phyloP scores from a whole-genome alignment of 2,113 vertebrate species.

The Fukomys damarensis region DNA sequence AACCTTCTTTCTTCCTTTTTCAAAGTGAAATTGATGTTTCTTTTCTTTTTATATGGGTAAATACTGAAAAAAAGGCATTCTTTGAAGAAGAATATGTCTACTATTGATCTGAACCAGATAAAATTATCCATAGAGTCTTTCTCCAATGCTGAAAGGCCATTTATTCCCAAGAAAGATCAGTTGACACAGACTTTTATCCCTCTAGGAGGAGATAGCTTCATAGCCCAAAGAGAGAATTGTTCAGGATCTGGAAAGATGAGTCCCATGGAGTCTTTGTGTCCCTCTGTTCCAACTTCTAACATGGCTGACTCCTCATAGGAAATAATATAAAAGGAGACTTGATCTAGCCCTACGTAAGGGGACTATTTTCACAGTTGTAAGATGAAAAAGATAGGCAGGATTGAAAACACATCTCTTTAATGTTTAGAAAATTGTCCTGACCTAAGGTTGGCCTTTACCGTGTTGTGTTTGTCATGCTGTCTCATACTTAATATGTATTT shows the following conservation, averaged over 20 bases:
- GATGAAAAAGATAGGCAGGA: neutral
- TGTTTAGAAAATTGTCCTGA: slow-evolving; percentile 17
- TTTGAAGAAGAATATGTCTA: slow-evolving; percentile 52
- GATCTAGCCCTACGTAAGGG: neutral
- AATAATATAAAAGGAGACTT: neutral
- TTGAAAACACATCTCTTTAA: slow-evolving; percentile 32
- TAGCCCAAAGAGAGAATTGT: slow-evolving; percentile 26
- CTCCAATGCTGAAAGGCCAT: slow-evolving; percentile 47
- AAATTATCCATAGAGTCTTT: slow-evolving; percentile 34
- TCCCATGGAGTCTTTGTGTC: slow-evolving; percentile 26
- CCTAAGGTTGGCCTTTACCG: neutral
- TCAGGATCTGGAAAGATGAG: slow-evolving; percentile 13
- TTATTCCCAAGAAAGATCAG: slow-evolving; percentile 54
- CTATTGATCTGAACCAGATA: slow-evolving; percentile 37
- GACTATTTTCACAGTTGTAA: neutral
- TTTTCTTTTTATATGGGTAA: neutral
- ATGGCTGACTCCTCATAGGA: neutral
- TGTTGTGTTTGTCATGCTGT: neutral
- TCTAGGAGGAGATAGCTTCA: neutral
- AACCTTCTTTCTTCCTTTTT: neutral
- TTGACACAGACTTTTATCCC: slow-evolving; percentile 47
- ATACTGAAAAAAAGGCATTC: neutral
- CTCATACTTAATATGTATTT: neutral
- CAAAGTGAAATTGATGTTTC: slow-evolving; percentile 1
- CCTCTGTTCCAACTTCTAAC: slow-evolving; percentile 15